Evolutionary conservation across 2,797 vertebrate species (phyloP).

Genomic region (Chloroceryle amazona): DNA sequence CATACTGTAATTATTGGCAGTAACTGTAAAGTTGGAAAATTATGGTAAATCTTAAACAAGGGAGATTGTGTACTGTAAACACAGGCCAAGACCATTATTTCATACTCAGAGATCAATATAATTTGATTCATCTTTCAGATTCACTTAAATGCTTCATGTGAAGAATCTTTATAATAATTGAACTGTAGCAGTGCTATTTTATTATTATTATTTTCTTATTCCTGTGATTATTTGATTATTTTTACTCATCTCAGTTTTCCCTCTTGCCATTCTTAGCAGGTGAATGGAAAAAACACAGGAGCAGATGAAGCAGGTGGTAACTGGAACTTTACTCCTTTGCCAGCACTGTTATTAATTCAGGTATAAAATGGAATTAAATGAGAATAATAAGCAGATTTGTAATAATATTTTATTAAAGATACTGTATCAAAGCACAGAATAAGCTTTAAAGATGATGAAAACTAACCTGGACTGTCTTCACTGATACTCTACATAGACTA

Average conservation of each 20-base stretch:
- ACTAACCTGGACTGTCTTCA: slow-evolving; percentile 50
- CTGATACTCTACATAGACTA: slow-evolving; percentile 34
- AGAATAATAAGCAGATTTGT: slow-evolving; percentile 69
- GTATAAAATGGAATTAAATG: slow-evolving; percentile 56
- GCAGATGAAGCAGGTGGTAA: background rate
- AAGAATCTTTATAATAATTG: background rate
- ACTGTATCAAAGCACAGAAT: slow-evolving; percentile 58
- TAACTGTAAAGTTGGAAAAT: background rate
- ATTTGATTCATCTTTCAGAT: background rate
- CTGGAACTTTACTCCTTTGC: background rate
- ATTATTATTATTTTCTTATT: background rate
- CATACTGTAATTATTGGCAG: background rate
- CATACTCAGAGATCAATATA: background rate
- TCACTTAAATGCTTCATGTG: background rate
- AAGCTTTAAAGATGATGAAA: slow-evolving; percentile 64
- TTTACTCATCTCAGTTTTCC: background rate
- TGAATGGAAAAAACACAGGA: background rate
- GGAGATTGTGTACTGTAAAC: background rate
- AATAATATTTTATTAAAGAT: slow-evolving; percentile 72
- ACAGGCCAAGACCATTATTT: background rate
- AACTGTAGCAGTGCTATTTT: background rate
- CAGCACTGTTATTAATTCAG: background rate
- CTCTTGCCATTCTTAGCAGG: background rate
- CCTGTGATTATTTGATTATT: background rate
- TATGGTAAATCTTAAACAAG: background rate